Percentiles rank a stretch among this genome's conserved stretches.
phyloP scores from a whole-genome alignment of 2,113 vertebrate species.

The Myotis yumanensis region DNA sequence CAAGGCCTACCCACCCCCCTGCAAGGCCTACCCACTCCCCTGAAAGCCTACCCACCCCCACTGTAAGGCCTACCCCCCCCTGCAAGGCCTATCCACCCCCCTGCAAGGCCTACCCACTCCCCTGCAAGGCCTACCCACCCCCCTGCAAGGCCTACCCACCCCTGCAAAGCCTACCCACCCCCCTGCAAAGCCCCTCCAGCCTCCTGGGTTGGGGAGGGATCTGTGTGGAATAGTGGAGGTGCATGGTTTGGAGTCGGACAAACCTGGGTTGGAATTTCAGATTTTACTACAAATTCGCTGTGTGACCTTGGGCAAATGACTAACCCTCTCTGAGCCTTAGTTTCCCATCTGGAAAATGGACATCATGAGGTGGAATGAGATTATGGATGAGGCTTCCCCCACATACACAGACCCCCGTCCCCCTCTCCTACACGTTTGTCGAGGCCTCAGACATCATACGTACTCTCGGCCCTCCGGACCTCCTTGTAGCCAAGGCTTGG shows the following conservation, averaged over 20 bases:
- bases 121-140: too few relatives aligned
- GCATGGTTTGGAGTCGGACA: neutral
- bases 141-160: too few relatives aligned
- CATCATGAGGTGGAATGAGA: neutral
- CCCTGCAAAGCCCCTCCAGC: neutral
- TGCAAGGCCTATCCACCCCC: too few relatives aligned
- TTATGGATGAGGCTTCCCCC: neutral
- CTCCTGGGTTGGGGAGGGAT: neutral
- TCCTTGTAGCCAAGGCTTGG: constrained; percentile 74
- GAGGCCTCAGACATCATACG: neutral
- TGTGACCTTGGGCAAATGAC: neutral
- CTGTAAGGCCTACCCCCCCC: too few relatives aligned
- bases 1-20: too few relatives aligned
- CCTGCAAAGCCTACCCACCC: too few relatives aligned
- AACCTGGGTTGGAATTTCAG: neutral
- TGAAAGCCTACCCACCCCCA: too few relatives aligned
- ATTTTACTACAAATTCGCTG: neutral
- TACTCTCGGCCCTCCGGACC: constrained; percentile 70
- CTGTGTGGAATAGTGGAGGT: neutral
- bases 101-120: too few relatives aligned
- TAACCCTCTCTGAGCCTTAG: constrained; percentile 22
- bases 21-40: too few relatives aligned
- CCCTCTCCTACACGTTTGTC: neutral
- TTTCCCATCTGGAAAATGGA: neutral
- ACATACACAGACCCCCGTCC: too few relatives aligned